Evolutionary conservation across 2,888 invertebrate species (phyloP), one percentile per base, ranked within the genome.

Genomic region (Aporophyla nigra): DNA sequence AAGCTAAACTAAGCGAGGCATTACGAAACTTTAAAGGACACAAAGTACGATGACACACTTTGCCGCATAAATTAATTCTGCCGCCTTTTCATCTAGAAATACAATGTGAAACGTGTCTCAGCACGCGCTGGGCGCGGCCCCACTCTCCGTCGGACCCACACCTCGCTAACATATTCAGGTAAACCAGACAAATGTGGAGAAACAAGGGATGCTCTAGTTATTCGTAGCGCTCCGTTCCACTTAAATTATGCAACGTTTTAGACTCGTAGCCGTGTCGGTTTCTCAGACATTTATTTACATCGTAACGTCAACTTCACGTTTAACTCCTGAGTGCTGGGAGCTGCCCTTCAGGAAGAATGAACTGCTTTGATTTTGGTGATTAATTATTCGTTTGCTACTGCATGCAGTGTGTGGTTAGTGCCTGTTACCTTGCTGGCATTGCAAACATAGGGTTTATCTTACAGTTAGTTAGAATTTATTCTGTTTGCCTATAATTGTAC

Each of bases 191-290:
- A 84, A 84, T 81, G 85, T 84, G 78, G 76, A 65, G 81, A 63
- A 84, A 81, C 87, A 86, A 86, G 78, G 69, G 58, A 53, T 75
- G 74, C 69, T 74, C 75, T 76, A 84, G 81, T 75, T 85, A 84
- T 84, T 84, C 78, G 75, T 59, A 71, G 85, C 87, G 84, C 71
- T 62, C 75, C 63, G 70, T 71, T 70, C 79, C 68, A 79, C 74
- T 77, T 87, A 75, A 87, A 87, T 86, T 87, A 86, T 86, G 86
- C 86, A 86, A 73, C 71, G 83, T 68, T 83, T 74, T 77, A 84
- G 75, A 78, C 76, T 67, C 59, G 14, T 40, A 69, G 46, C 62
- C 63, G 83, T 73, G 73, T 27, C 58, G 33, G 77, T 61, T 61
- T 73, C 75, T 54, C 71, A 62, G 68, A 71, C 70, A 68, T 78